Base-by-base conservation (phyloP, 2,888 invertebrate species). In the Dryadula phaetusa region DNA sequence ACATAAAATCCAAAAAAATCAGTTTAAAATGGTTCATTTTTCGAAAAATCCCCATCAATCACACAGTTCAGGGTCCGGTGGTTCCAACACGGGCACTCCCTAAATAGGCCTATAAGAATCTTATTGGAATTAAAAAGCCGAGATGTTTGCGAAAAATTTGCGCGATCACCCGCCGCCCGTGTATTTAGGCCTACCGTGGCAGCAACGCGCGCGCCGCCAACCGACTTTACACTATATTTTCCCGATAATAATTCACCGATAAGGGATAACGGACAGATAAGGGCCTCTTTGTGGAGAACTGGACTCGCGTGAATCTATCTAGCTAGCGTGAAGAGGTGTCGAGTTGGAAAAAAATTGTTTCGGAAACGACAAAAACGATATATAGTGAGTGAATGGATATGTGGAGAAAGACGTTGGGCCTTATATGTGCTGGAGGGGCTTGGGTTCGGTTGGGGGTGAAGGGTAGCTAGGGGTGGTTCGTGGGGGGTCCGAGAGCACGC, bases 51-150 rank as follows among this genome's bases (percentile, higher is more conserved):
- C 70, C 64, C 70, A 70, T 82, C 80, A 87, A 82, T 79, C 77
- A 40, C 66, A 79, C 75, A 81, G 76, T 79, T 54, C 49, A 74
- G 32, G 66, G 76, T 77, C 79, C 78, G 70, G 44, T n/a, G 73
- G 70, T 64, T 72, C 70, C 64, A 74, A 77, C 79, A 69, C 53
- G 70, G 65, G 56, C 72, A 74, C 79, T 73, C 75, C 79, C 79
- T 82, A 88, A 89, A 88, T 90, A 88, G 91, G 91, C 91, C 91
- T 92, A 92, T 84, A 90, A 82, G 89, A 91, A 87, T 92, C 89
- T 91, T 91, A 89, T 90, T 87, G 83, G 90, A 78, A 74, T 77
- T 77, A 74, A 77, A 75, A 69, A 71, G 73, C 60, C 71, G 73
- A 66, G 70, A 84, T 76, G 75, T 82, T 83, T 86, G 91, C 91